Percentiles rank a stretch among this genome's conserved stretches.
Conservation (phyloP, 2,888 invertebrate genomes). For the Xestoiulus laeticollis region DNA sequence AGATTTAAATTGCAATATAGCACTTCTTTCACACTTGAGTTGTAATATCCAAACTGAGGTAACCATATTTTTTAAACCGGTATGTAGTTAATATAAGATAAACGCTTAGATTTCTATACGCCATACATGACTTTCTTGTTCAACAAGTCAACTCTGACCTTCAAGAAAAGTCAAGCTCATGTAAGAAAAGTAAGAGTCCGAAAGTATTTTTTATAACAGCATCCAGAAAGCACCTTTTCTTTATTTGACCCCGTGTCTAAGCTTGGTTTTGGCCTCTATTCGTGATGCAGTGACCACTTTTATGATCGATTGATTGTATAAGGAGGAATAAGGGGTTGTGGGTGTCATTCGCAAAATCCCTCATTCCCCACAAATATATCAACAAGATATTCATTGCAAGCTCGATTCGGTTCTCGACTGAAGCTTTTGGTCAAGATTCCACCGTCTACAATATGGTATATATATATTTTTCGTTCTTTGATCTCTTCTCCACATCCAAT, state of each 20-base stretch:
- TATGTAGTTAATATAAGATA: no score
- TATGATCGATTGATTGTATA: slow-evolving; percentile 27
- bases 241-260: slow-evolving; percentile 5
- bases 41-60: no score
- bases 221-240: background rate
- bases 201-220: background rate
- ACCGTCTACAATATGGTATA: background rate
- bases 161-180: background rate
- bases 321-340: background rate
- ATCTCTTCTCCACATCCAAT: slow-evolving; percentile 42
- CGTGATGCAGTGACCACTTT: slow-evolving; percentile 7
- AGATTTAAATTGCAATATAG: no score
- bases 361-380: background rate
- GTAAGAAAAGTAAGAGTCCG: background rate
- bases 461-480: background rate
- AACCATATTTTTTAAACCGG: no score
- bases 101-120: no score
- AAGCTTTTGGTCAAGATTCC: slow-evolving; percentile 11
- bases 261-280: background rate
- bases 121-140: no score
- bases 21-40: no score
- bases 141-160: background rate
- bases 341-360: background rate
- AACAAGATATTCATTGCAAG: slow-evolving; percentile 26
- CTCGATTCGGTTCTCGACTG: slow-evolving; percentile 24